Conservation (phyloP, 2,113 vertebrate genomes). For the Chamaea fasciata region DNA sequence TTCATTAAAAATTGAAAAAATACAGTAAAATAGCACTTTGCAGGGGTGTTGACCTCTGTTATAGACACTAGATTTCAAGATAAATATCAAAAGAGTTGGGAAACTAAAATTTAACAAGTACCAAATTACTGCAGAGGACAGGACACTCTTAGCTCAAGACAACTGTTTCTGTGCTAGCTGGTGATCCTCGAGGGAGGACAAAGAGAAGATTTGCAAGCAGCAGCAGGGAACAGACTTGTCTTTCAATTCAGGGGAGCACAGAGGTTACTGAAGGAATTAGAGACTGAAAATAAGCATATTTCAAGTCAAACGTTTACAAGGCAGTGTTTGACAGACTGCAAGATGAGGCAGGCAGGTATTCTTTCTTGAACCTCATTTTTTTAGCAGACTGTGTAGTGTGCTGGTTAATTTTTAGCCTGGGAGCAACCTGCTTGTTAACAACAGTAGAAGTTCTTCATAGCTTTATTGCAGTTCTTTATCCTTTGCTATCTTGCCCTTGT, state of each 20-base stretch:
- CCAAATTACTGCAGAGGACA: background rate
- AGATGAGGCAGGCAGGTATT: background rate
- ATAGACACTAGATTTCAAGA: background rate
- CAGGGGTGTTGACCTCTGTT: background rate
- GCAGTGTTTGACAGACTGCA: background rate
- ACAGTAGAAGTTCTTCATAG: background rate
- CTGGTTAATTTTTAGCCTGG: background rate
- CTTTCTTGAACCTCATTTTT: background rate
- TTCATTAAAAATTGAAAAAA: background rate
- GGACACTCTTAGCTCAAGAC: background rate
- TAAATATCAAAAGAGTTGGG: background rate
- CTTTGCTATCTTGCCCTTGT: background rate
- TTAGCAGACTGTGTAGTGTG: background rate
- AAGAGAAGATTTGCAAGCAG: background rate
- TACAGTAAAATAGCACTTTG: background rate
- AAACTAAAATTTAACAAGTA: background rate
- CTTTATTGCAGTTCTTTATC: background rate
- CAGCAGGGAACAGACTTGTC: background rate
- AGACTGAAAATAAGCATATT: background rate
- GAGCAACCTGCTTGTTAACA: background rate
- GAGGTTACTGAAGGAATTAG: background rate
- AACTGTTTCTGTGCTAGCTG: background rate
- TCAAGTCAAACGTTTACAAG: background rate
- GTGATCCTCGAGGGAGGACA: background rate
- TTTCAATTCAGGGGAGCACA: rapidly evolving